phyloP scores from a whole-genome alignment of 1,140 invertebrate genomes.

The Coptotermes formosanus region DNA sequence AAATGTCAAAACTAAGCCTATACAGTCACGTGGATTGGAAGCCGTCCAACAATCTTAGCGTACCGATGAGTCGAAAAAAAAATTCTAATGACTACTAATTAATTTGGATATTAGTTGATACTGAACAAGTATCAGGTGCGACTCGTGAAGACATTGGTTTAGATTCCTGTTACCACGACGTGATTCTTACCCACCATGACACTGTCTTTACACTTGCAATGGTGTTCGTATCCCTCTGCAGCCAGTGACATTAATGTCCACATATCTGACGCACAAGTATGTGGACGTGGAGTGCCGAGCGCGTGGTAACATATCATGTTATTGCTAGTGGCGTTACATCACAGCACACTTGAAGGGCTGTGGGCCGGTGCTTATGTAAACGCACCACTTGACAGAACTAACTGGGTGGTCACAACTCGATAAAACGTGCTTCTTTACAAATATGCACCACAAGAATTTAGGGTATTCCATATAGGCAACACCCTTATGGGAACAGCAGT shows the following conservation, averaged over 20 bases:
- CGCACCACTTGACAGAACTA: not conserved
- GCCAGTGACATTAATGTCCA: not conserved
- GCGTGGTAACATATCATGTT: not conserved
- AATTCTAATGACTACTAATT: not conserved
- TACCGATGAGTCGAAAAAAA: too few species aligned
- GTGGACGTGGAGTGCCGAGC: not conserved
- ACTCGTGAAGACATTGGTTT: not conserved
- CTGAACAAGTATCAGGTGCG: not conserved
- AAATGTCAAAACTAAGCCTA: too few species aligned
- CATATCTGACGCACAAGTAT: constrained; percentile 8
- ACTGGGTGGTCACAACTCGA: not conserved
- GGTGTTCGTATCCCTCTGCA: not conserved
- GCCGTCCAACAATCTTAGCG: too few species aligned
- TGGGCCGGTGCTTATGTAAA: not conserved
- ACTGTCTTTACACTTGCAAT: not conserved
- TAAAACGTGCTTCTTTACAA: too few species aligned
- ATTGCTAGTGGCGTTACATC: too few species aligned
- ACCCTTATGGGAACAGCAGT: too few species aligned
- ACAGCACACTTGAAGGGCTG: not conserved
- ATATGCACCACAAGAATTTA: too few species aligned
- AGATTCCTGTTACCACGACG: not conserved
- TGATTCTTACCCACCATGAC: not conserved
- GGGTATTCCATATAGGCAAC: too few species aligned
- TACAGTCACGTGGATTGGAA: too few species aligned
- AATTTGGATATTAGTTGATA: not conserved